Percentiles rank a stretch among this genome's conserved stretches.
Evolutionary conservation across 2,797 vertebrate species (phyloP).

Genomic region (Siniperca scherzeri): DNA sequence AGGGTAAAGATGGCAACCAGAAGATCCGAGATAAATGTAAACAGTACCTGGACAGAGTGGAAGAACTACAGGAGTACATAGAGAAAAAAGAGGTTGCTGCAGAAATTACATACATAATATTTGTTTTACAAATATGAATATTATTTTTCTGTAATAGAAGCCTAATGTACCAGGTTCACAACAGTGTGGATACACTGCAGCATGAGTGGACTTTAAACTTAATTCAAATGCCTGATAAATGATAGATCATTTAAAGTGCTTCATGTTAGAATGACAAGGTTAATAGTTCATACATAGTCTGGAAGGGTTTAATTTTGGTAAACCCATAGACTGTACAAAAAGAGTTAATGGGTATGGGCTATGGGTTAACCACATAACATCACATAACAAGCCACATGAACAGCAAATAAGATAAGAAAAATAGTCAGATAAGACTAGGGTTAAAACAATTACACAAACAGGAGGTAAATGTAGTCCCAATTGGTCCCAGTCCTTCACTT

Average conservation of each 20-base stretch:
- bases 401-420: neutral
- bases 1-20: slow-evolving; percentile 90
- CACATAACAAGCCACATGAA: neutral
- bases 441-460: neutral
- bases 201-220: neutral
- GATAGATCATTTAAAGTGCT: neutral
- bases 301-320: neutral
- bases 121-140: slow-evolving; percentile 15
- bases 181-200: neutral
- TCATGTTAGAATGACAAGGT: neutral
- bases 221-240: neutral
- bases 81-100: slow-evolving; percentile 84
- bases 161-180: neutral
- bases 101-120: slow-evolving; percentile 3
- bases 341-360: neutral
- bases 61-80: slow-evolving; percentile 82
- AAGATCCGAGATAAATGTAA: slow-evolving; percentile 88
- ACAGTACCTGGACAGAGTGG: slow-evolving; percentile 87
- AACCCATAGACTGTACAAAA: neutral
- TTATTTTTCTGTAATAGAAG: neutral
- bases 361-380: neutral
- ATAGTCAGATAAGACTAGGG: neutral
- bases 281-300: neutral
- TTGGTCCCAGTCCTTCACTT: neutral
- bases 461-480: neutral